Evolutionary conservation across 2,113 vertebrate species (phyloP).

Genomic region (Anoplopoma fimbria): DNA sequence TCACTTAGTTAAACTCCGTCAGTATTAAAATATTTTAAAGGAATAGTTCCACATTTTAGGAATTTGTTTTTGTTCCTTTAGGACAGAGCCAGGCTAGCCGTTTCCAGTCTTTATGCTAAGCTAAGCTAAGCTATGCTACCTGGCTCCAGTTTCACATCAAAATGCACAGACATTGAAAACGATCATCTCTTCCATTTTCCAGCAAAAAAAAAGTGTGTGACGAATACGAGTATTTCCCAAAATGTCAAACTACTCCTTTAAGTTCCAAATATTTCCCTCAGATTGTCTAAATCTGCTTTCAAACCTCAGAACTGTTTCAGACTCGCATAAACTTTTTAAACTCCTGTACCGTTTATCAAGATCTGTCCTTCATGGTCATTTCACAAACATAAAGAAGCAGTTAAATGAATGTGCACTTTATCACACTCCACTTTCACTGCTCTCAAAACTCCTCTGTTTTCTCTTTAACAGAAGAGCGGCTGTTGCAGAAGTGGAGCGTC

Average conservation of each 20-base stretch:
- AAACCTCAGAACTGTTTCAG: too few relatives aligned
- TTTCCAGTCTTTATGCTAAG: background rate
- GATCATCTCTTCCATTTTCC: background rate
- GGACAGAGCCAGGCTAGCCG: background rate
- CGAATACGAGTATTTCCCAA: background rate
- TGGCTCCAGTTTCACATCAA: background rate
- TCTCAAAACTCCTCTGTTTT: background rate
- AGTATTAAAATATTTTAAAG: background rate
- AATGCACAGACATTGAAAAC: background rate
- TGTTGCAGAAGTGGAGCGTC: too few relatives aligned
- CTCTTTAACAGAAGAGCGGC: background rate
- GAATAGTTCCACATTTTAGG: background rate
- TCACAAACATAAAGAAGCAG: slow-evolving; percentile 7
- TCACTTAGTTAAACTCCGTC: background rate
- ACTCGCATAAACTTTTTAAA: background rate
- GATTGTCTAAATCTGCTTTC: slow-evolving; percentile 5
- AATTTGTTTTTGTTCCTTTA: background rate
- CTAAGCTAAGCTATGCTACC: background rate
- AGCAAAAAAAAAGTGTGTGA: too few relatives aligned
- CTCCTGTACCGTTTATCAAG: background rate
- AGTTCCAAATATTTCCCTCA: background rate
- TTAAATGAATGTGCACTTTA: background rate
- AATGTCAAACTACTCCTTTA: background rate
- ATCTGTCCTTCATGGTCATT: background rate
- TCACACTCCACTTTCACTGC: background rate